phyloP scores from a whole-genome alignment of 2,888 invertebrate species.

The Actias luna region DNA sequence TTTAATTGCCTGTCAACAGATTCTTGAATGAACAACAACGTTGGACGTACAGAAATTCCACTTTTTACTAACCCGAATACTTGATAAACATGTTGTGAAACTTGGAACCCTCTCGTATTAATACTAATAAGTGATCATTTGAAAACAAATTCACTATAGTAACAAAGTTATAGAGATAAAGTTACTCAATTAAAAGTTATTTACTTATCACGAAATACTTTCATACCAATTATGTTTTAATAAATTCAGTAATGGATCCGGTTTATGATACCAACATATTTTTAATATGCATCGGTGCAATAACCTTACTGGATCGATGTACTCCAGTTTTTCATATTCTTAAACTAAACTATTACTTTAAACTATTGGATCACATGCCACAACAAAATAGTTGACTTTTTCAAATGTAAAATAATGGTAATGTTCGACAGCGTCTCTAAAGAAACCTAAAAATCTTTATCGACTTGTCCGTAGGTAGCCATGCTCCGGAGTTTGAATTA shows the following conservation, averaged over 20 bases:
- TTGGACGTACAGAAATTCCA: constrained; percentile 58
- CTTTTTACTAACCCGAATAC: constrained; percentile 61
- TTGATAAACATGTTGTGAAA: constrained; percentile 64
- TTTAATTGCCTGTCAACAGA: constrained; percentile 77
- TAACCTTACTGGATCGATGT: constrained; percentile 29
- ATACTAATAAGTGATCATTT: constrained; percentile 29
- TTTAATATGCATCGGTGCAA: constrained; percentile 25
- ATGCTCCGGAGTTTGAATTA: neutral
- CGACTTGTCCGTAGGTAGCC: neutral
- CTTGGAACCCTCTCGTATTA: constrained; percentile 46
- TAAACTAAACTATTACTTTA: neutral
- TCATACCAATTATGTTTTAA: constrained; percentile 49
- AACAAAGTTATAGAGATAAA: constrained; percentile 30
- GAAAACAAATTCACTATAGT: constrained; percentile 12
- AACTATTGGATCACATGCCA: neutral
- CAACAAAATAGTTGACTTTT: neutral
- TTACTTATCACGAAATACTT: constrained; percentile 40
- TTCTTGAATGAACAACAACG: constrained; percentile 68
- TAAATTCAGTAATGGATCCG: constrained; percentile 37
- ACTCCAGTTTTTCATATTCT: constrained; percentile 5
- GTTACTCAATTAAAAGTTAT: constrained; percentile 28
- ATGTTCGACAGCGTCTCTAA: neutral
- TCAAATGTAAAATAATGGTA: neutral
- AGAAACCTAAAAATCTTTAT: neutral
- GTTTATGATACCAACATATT: constrained; percentile 27